Conservation (phyloP, 2,113 vertebrate genomes). For the Cyprinodon tularosa region DNA sequence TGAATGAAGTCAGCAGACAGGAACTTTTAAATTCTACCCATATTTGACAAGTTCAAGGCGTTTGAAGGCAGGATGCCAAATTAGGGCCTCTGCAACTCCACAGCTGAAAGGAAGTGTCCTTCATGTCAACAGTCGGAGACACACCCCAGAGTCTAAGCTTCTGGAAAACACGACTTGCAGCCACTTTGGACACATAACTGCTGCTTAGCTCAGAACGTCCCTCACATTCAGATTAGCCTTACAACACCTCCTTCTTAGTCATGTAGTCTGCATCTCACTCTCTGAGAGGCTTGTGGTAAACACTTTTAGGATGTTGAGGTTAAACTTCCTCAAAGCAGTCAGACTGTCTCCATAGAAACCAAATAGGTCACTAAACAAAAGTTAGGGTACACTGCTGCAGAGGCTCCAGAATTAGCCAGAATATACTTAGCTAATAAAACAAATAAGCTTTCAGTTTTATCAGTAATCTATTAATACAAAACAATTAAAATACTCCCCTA, state of each 20-base stretch:
- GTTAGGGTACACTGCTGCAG: background rate
- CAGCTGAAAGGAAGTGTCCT: background rate
- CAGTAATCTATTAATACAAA: background rate
- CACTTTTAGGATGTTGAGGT: conserved; percentile 18
- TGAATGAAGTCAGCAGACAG: background rate
- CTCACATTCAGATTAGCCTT: conserved; percentile 24
- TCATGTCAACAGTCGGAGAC: background rate
- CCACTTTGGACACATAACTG: conserved; percentile 19
- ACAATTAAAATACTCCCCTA: too few species aligned
- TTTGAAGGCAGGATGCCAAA: background rate
- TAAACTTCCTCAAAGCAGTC: conserved; percentile 46
- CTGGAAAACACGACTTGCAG: conserved; percentile 2
- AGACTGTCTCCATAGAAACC: conserved; percentile 58
- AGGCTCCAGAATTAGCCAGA: too few species aligned
- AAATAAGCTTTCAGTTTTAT: background rate
- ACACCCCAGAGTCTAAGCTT: background rate
- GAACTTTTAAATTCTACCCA: background rate
- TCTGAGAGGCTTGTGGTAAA: conserved; percentile 1
- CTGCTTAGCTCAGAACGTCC: conserved; percentile 4
- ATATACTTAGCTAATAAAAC: too few species aligned
- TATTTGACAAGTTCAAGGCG: background rate
- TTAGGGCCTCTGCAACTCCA: background rate
- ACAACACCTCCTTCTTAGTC: background rate
- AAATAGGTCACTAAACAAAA: background rate
- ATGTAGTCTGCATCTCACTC: background rate